Conservation (phyloP, 1,140 invertebrate genomes). For the Sesamia nonagrioides region DNA sequence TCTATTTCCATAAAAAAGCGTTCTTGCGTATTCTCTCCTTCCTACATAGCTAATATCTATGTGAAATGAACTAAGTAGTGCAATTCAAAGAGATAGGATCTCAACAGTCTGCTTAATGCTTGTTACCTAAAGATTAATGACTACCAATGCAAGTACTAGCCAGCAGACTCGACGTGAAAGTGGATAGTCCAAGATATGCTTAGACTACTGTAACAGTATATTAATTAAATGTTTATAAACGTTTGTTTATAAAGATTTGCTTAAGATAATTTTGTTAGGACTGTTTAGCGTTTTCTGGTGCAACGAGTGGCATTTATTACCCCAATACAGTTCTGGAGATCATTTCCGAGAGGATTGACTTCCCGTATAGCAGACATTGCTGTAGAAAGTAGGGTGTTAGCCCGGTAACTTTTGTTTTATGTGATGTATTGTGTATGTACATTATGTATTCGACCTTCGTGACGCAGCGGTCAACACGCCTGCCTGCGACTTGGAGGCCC, state of each 20-base stretch:
- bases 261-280: background rate
- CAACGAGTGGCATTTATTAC: no score
- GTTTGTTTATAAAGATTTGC: background rate
- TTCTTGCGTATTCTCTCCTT: background rate
- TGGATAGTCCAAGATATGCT: background rate
- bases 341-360: no score
- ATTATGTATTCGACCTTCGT: no score
- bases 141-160: background rate
- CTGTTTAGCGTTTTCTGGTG: no score
- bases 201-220: background rate
- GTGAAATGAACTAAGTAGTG: background rate
- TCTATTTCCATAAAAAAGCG: no score
- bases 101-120: background rate
- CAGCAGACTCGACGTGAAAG: constrained; percentile 8
- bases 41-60: background rate
- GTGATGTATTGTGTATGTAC: no score
- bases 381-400: no score
- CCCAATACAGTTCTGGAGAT: no score
- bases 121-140: constrained; percentile 7
- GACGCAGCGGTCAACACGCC: no score
- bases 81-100: background rate
- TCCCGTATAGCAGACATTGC: no score
- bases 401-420: no score
- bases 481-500: no score
- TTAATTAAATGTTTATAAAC: background rate